Evolutionary conservation across 2,888 invertebrate species (phyloP), one percentile per base, ranked within the genome.

Genomic region (Aleiodes alternator): DNA sequence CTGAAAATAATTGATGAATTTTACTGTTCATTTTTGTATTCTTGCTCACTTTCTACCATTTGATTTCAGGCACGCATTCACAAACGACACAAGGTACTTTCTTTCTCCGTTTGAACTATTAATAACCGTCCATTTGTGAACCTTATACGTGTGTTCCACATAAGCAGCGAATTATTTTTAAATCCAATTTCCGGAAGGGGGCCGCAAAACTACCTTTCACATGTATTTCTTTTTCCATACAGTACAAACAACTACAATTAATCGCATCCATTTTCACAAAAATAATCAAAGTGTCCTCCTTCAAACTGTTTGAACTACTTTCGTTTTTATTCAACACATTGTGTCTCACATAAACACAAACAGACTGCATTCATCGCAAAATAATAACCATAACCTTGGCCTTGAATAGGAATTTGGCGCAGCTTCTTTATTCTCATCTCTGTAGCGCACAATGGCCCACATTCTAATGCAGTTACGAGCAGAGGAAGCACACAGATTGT

Each of bases 21-120:
- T 34, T 34, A 34, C 6, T 6, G 6, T 34, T 4, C n/a, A 61
- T 61, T 61, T 31, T 38, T 9, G 12, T 14, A 38, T 14, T 61
- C n/a, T 38, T 61, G 83, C 84, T 87, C 86, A 85, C 87, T 87
- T 87, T 87, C 87, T 86, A 87, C 78, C 68, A 50, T 81, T 76
- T 73, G 79, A 79, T 79, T 78, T 79, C 75, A 82, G 80, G 78
- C 80, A 78, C 79, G 79, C 81, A 81, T 79, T 79, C 80, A 81
- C 34, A 82, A 81, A 79, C 79, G 81, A 81, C 78, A 81, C 78
- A 73, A 77, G 76, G 77, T 79, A 85, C 85, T 86, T 86, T 84
- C 84, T 81, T 43, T 84, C 76, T 79, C 80, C 78, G 61, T 64
- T 77, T 56, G 72, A 79, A 81, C 82, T 82, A 81, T 83, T 83